phyloP scores from a whole-genome alignment of 2,113 vertebrate species.

The Equus quagga region DNA sequence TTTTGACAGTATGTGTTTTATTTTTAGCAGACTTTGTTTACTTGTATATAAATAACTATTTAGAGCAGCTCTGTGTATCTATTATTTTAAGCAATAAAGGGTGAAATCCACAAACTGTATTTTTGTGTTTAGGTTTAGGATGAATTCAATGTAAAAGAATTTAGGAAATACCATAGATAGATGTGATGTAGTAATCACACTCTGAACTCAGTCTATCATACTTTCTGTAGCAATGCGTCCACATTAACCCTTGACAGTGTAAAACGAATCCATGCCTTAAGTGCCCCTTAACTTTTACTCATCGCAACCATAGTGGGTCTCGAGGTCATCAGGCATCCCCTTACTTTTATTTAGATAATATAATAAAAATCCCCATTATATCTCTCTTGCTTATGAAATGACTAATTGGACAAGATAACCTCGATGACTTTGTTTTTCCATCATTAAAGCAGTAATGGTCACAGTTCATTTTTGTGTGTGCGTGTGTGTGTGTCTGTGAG shows the following conservation, averaged over 20 bases:
- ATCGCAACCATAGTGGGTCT: not conserved
- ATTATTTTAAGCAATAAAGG: constrained; percentile 36
- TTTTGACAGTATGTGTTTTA: not conserved
- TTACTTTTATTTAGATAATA: not conserved
- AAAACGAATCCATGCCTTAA: not conserved
- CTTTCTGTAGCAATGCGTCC: constrained; percentile 24
- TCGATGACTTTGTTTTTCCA: not conserved
- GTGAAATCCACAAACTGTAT: not conserved
- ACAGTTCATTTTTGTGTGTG: not conserved
- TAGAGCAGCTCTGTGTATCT: not conserved
- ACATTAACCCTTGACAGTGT: not conserved
- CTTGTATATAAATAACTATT: not conserved
- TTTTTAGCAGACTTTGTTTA: not conserved
- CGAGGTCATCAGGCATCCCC: not conserved
- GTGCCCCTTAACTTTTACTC: not conserved
- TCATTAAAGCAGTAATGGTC: not conserved
- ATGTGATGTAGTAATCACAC: not conserved
- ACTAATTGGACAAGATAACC: not conserved
- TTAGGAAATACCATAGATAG: constrained; percentile 40
- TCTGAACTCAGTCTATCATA: not conserved
- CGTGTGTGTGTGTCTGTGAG: too few relatives aligned
- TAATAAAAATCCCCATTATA: not conserved
- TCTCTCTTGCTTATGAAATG: not conserved
- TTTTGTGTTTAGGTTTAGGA: constrained; percentile 16
- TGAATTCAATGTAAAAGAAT: constrained; percentile 39